phyloP scores from a whole-genome alignment of 2,797 vertebrate species.

The Tangara arthus region DNA sequence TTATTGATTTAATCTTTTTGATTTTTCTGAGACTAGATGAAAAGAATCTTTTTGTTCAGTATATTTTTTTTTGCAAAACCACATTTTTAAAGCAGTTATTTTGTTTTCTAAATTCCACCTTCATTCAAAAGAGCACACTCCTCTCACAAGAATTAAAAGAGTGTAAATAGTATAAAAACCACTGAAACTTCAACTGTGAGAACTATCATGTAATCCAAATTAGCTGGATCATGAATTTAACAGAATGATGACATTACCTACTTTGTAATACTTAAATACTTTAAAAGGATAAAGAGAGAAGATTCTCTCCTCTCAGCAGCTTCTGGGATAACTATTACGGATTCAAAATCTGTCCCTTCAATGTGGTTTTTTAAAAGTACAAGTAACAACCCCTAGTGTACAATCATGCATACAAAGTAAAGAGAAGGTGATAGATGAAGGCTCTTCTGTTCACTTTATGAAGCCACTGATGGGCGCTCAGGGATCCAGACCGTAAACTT shows the following conservation, averaged over 20 bases:
- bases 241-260: background rate
- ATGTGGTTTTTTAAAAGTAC: accelerated
- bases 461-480: background rate
- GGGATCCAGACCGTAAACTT: background rate
- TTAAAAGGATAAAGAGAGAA: background rate
- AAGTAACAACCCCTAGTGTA: background rate
- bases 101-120: background rate
- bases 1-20: background rate
- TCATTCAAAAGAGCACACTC: background rate
- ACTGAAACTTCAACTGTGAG: background rate
- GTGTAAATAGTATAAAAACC: background rate
- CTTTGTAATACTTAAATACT: background rate
- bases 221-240: background rate
- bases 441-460: background rate
- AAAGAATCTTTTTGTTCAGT: background rate
- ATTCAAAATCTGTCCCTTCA: background rate
- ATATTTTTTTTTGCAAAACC: background rate
- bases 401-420: background rate
- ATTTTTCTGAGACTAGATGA: background rate
- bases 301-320: background rate
- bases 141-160: background rate
- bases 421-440: background rate
- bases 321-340: background rate
- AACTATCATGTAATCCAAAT: background rate
- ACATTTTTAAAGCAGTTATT: background rate